Conservation (phyloP, 2,113 vertebrate species). For the Datnioides undecimradiatus region DNA sequence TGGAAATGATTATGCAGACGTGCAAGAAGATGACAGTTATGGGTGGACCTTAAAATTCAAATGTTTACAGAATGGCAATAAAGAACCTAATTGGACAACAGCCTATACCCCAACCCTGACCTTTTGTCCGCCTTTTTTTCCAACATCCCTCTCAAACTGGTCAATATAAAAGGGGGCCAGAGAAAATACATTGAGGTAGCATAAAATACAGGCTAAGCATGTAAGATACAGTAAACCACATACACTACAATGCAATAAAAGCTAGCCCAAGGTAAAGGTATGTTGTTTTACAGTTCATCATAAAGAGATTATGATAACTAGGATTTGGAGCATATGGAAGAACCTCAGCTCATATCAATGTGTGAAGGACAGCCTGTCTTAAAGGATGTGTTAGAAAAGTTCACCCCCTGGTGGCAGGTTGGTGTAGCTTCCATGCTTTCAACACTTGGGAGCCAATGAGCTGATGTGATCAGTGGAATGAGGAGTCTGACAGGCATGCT, state of each 20-base stretch:
- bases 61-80: background rate
- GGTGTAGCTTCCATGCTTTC: slow-evolving; percentile 19
- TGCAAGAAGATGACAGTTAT: background rate
- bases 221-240: too few relatives aligned
- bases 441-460: background rate
- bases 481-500: slow-evolving; percentile 17
- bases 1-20: background rate
- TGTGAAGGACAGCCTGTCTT: slow-evolving; percentile 33
- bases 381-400: slow-evolving; percentile 69
- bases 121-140: too few relatives aligned
- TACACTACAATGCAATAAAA: background rate
- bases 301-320: background rate
- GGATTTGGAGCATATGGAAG: slow-evolving; percentile 6
- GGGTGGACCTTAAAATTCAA: background rate
- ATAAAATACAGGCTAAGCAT: too few relatives aligned
- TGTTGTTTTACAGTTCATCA: background rate
- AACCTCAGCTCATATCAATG: background rate
- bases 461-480: slow-evolving; percentile 14
- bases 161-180: too few relatives aligned
- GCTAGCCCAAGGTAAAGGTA: background rate
- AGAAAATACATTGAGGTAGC: too few relatives aligned
- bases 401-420: slow-evolving; percentile 76
- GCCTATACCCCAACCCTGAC: background rate
- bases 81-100: background rate
- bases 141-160: background rate